phyloP scores from a whole-genome alignment of 2,888 invertebrate genomes.

The Nezara viridula region DNA sequence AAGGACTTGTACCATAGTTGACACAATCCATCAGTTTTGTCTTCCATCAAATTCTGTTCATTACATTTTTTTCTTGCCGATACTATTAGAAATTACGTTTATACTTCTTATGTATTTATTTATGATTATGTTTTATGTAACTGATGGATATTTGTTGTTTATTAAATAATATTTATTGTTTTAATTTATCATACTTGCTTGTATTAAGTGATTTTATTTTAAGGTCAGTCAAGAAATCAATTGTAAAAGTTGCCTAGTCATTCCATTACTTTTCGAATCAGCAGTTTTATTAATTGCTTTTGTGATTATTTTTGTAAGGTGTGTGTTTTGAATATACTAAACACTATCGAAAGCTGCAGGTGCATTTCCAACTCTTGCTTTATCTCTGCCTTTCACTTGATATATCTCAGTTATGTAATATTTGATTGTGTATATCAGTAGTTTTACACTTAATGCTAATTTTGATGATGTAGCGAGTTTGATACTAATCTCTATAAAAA shows the following conservation, averaged over 20 bases:
- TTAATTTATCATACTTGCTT: not conserved
- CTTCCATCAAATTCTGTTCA: not conserved
- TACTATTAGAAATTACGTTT: not conserved
- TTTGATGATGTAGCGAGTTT: constrained; percentile 20
- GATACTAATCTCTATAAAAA: not conserved
- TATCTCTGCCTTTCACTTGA: constrained; percentile 3
- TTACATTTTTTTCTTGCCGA: not conserved
- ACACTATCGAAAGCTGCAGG: constrained; percentile 10
- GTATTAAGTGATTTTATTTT: constrained; percentile 2
- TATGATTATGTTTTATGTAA: not conserved
- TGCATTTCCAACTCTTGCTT: constrained; percentile 29
- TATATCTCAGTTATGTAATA: constrained; percentile 14
- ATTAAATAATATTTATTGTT: not conserved
- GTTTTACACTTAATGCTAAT: constrained; percentile 32
- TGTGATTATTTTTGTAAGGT: constrained; percentile 22
- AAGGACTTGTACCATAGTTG: constrained; percentile 3
- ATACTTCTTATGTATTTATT: not conserved
- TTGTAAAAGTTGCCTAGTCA: constrained; percentile 27
- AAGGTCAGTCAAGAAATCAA: not conserved
- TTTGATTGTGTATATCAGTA: constrained; percentile 23
- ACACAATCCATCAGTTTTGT: not conserved
- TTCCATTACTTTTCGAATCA: constrained; percentile 27
- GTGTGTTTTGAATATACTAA: constrained; percentile 27
- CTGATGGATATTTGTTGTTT: not conserved
- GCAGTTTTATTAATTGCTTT: constrained; percentile 19